Conservation (phyloP, 2,113 vertebrate genomes). For the Cavia aperea region DNA sequence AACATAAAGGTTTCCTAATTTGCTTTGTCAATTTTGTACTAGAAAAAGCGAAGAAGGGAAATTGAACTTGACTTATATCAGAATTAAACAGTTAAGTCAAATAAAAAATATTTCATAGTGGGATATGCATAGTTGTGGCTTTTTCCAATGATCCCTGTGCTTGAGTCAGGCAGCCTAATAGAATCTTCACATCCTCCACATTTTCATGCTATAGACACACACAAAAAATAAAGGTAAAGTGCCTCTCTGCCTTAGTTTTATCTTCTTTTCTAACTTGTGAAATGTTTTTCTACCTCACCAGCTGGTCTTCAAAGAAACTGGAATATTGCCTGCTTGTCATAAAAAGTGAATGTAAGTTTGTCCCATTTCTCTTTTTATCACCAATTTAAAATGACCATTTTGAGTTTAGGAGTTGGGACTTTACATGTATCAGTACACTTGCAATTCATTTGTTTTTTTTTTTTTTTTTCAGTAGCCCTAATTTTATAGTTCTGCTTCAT, state of each 20-base stretch:
- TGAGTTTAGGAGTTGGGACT: background rate
- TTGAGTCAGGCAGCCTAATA: too few relatives aligned
- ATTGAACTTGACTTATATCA: background rate
- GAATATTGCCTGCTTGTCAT: background rate
- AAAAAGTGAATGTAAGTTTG: background rate
- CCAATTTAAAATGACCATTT: background rate
- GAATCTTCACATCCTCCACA: background rate
- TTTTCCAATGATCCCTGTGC: background rate
- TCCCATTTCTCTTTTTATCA: background rate
- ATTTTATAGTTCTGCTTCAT: background rate
- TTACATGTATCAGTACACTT: background rate
- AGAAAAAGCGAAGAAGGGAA: conserved; percentile 10
- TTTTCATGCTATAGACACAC: background rate
- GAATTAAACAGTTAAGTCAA: conserved; percentile 12
- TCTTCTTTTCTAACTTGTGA: background rate
- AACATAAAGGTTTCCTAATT: conserved; percentile 16
- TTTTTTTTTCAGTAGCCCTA: background rate
- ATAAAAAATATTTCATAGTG: background rate
- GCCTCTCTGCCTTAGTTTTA: background rate
- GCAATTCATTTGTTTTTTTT: background rate
- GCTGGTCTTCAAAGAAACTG: background rate
- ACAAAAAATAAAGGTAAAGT: background rate
- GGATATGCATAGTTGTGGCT: background rate
- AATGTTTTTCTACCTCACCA: background rate
- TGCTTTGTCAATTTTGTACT: conserved; percentile 32